Percentiles rank a stretch among this genome's conserved stretches.
phyloP scores from a whole-genome alignment of 2,113 vertebrate genomes.

The Carettochelys insculpta region DNA sequence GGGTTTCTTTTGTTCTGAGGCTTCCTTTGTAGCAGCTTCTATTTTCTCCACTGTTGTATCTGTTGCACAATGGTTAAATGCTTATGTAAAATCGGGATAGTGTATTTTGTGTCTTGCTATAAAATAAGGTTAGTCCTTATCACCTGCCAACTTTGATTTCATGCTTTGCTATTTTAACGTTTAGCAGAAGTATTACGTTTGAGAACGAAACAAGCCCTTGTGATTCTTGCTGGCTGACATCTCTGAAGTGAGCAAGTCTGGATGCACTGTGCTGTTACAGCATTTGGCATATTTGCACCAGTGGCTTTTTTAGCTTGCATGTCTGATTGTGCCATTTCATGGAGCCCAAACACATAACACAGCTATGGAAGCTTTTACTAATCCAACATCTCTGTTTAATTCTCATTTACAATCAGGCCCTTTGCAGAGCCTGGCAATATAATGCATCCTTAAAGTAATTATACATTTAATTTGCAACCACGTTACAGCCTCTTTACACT shows the following conservation, averaged over 20 bases:
- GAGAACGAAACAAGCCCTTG: neutral
- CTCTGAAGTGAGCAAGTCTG: neutral
- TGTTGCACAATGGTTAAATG: neutral
- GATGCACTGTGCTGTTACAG: neutral
- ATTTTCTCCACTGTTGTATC: neutral
- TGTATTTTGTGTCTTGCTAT: neutral
- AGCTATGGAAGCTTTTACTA: neutral
- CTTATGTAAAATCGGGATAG: neutral
- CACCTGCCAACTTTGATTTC: neutral
- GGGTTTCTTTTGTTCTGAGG: neutral
- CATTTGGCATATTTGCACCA: neutral
- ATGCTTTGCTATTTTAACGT: neutral
- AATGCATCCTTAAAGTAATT: neutral
- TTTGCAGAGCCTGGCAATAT: neutral
- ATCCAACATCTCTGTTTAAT: neutral
- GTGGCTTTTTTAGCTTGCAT: neutral
- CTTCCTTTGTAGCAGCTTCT: neutral
- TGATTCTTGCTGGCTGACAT: neutral
- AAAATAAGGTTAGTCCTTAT: fast-evolving
- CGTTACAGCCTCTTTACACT: neutral
- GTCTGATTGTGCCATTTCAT: neutral
- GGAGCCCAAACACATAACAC: neutral
- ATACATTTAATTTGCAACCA: neutral
- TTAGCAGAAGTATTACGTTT: neutral
- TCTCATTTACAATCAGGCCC: neutral